phyloP scores from a whole-genome alignment of 1,140 invertebrate species.

The Eubasilissa regina region DNA sequence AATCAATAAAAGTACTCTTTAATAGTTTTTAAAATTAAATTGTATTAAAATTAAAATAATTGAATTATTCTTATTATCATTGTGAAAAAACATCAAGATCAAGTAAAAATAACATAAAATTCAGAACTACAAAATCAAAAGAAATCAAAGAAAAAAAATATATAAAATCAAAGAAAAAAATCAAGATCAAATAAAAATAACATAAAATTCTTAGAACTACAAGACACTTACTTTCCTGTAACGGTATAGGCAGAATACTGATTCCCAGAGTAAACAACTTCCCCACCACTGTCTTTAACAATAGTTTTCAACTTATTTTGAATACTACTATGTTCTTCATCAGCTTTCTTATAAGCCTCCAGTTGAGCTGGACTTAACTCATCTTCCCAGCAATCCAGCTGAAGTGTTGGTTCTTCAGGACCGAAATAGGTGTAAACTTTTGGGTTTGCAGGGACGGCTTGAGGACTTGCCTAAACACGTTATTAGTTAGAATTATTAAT shows the following conservation, averaged over 20 bases:
- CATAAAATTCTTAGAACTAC: no score
- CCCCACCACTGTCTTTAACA: slow-evolving; percentile 74
- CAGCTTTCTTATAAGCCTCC: slow-evolving; percentile 70
- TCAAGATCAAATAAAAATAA: no score
- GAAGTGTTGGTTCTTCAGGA: slow-evolving; percentile 73
- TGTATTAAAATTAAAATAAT: no score
- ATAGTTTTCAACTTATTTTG: slow-evolving; percentile 74
- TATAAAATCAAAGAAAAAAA: no score
- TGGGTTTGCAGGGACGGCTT: not conserved
- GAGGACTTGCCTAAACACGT: slow-evolving; percentile 28
- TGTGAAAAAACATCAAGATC: no score
- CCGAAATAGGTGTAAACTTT: slow-evolving; percentile 64
- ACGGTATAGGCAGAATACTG: slow-evolving; percentile 75
- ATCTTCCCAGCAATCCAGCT: slow-evolving; percentile 79
- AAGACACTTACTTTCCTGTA: slow-evolving; percentile 70
- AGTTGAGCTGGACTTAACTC: slow-evolving; percentile 77
- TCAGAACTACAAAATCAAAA: no score
- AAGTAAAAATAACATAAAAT: no score
- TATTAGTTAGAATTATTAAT: not conserved
- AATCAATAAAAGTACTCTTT: no score
- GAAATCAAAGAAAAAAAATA: no score
- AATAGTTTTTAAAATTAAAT: no score
- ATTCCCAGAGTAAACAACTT: slow-evolving; percentile 75
- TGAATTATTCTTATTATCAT: no score
- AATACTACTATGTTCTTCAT: slow-evolving; percentile 76